These are phyloP conservation scores for Potorous gilbertii DNA, from an alignment of 2,797 vertebrate species.

Conservation along the genomic window DNA sequence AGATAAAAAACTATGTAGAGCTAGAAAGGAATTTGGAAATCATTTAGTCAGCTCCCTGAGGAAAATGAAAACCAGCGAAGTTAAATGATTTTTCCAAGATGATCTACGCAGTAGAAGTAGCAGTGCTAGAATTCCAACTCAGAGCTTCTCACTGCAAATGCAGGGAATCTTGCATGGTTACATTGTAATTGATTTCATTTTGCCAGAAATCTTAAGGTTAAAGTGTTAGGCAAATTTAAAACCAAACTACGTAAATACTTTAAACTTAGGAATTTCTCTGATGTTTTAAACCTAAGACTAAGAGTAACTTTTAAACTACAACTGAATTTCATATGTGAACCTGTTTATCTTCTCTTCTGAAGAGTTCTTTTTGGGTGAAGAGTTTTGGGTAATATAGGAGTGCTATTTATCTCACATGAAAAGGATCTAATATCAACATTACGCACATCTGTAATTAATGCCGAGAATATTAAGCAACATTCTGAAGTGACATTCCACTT, in stretches of 20 bases:
- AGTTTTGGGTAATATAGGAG: not conserved
- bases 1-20: not conserved
- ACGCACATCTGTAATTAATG: slow-evolving; percentile 42
- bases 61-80: not conserved
- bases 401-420: not conserved
- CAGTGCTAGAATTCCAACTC: not conserved
- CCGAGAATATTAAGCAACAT: slow-evolving; percentile 16
- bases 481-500: slow-evolving; percentile 6
- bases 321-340: not conserved
- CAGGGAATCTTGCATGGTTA: not conserved
- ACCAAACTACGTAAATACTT: not conserved
- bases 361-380: not conserved
- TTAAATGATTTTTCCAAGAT: not conserved
- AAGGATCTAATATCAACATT: not conserved
- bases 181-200: not conserved
- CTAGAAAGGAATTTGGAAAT: not conserved
- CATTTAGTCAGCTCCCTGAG: not conserved
- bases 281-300: too few species aligned
- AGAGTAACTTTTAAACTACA: not conserved
- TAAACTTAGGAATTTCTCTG: not conserved
- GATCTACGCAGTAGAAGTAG: not conserved
- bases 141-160: not conserved
- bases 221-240: not conserved
- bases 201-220: not conserved
- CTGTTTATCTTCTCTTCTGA: not conserved